Base-by-base conservation (phyloP, 1,140 invertebrate species). In the Drosophila gunungcola region DNA sequence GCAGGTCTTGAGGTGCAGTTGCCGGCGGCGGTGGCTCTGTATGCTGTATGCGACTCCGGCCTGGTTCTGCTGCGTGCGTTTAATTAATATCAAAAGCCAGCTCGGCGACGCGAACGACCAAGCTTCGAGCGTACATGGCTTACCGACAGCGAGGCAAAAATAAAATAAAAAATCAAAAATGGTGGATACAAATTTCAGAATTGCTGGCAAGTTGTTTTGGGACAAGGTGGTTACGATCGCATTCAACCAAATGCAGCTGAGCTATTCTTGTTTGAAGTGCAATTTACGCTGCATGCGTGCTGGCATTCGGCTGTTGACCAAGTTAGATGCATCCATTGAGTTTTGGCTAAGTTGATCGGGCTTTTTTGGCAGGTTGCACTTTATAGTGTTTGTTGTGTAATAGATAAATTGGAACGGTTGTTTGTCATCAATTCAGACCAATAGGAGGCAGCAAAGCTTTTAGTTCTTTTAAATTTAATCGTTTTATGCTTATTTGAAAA, bases 181-280 rank as follows among this genome's bases (percentile, higher is more conserved):
- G 16, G 3, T 42, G 45, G 29, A 21, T 43, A 32, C 36, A 36
- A 42, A 25, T 51, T n/a, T 68, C 34, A 56, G 53, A 67, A 86
- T 75, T 69, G 74, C 68, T 74, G 41, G 61, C 78, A 80, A 88
- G 82, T 91, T 82, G 82, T 90, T 91, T 77, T 91, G 82, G 88
- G 65, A 91, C 86, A 91, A 90, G 86, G 86, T 83, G 90, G 80
- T 83, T 88, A 64, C 80, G 75, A 61, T 80, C 78, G 57, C 78
- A 48, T 84, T 84, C 69, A 67, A 43, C 43, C 60, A 54, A 54
- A 64, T 67, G 65, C 48, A 69, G 65, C 48, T 69, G 48, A 65
- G 65, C 61, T 56, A 43, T 53, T 72, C 60, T 72, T 62, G 27
- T 32, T 41, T 56, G 36, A 51, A 41, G 16, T 73, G 55, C 55